Evolutionary conservation across 2,113 vertebrate species (phyloP).

Genomic region (Gallinago jamesoni): DNA sequence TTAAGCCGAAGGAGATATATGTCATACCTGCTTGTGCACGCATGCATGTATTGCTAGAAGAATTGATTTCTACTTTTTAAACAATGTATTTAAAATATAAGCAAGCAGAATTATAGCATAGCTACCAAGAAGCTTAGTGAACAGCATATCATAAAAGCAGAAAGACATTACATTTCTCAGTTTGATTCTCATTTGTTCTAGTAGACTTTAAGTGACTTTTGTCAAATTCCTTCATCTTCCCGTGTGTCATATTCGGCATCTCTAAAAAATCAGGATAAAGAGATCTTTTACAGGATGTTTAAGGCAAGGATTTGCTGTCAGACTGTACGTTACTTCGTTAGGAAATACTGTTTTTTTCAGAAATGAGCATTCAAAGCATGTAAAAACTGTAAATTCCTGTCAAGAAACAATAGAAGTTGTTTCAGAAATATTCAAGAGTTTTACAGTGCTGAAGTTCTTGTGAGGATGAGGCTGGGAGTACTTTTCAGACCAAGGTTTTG

Average conservation of each 20-base stretch:
- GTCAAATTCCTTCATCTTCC: neutral
- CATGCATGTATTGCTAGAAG: neutral
- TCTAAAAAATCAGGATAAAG: neutral
- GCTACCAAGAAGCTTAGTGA: neutral
- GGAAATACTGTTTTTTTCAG: neutral
- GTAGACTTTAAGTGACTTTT: neutral
- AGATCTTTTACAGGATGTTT: neutral
- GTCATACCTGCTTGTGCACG: neutral
- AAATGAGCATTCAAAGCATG: neutral
- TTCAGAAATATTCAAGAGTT: neutral
- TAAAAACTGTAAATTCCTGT: neutral
- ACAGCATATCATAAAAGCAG: neutral
- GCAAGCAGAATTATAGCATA: neutral
- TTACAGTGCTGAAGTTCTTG: neutral
- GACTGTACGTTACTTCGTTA: neutral
- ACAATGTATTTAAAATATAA: neutral
- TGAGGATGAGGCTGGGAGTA: neutral
- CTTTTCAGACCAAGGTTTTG: neutral
- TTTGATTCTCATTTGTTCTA: neutral
- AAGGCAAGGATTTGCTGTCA: neutral
- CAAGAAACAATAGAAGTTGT: neutral
- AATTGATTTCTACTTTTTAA: neutral
- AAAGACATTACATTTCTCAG: neutral
- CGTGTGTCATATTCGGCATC: neutral
- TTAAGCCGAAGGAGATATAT: neutral